Base-by-base conservation (phyloP, 2,797 vertebrate genomes). In the Lepus townsendii region DNA sequence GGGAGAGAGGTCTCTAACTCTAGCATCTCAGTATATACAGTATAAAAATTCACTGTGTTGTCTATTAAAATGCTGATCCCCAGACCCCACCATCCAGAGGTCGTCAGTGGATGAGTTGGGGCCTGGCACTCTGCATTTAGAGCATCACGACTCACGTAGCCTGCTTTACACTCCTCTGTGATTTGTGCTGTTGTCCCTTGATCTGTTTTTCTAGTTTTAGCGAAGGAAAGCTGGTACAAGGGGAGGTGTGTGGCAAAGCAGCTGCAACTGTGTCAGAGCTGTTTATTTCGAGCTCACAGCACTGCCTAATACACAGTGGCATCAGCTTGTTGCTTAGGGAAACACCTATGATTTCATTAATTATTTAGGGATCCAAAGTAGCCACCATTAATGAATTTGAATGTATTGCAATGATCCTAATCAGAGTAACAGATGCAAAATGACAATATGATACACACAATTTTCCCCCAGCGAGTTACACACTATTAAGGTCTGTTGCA, bases 401-500 rank as follows among this genome's bases (percentile, higher is more conserved):
- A 94, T 97, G 95, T 96, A 95, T 96, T 96, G 96, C 97, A 96
- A 47, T 96, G 95, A 97, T 96, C 95, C 97, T 95, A 96, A 97
- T 97, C 96, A 97, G 93, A 95, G 96, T 95, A 97, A 97, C 97
- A 97, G 97, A 97, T 97, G 96, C 96, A 97, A 97, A 96, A 96
- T 96, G 96, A 97, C 97, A 97, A 95, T 94, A 93, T 86, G 96
- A 97, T 93, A 82, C 92, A 90, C 88, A 96, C 88, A 68, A 87
- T 95, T 95, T 97, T 79, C 92, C 97, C 97, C 95, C 79, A 97
- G 96, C 17, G 95, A 96, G 77, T 97, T 94, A 82, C 85, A 91
- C 92, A 95, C 95, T 94, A 92, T 97, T 96, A 97, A 97, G 96
- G 97, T 97, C 97, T 97, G 96, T 87, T 96, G 95, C 96, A 97